Evolutionary conservation across 2,888 invertebrate species (phyloP), one percentile per base, ranked within the genome.

Genomic region (Cheilosia impressa): DNA sequence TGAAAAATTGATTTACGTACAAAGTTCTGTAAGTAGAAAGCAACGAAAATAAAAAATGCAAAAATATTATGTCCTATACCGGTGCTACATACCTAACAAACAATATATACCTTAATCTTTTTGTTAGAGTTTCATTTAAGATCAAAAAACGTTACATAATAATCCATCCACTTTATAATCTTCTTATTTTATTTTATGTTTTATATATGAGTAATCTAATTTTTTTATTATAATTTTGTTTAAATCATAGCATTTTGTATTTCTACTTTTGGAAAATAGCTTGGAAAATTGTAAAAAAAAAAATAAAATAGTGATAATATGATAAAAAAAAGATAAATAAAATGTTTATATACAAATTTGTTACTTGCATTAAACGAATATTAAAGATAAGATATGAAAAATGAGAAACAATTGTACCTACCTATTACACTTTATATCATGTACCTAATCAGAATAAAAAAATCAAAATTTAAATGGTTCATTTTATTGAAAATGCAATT

Each of bases 31-130:
- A 55, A 57, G 27, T 52, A 45, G 13, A 53, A 17, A 68, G n/a
- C 17, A 57, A 45, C 7, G 17, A 69, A 68, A 43, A 7, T n/a
- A 19, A 53, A 41, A 45, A 31, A 27, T 27, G 19, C 60, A 52
- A 68, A 55, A 47, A 4, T 38, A 38, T 38, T 38, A 13, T 91
- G 90, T 92, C 91, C 92, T 91, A 91, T 89, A 89, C 90, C 88
- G 91, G 91, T 92, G 91, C 91, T 91, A 91, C 89, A 89, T 90
- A 89, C 89, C 87, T 87, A 88, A 87, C 78, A 63, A 79, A 65
- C 15, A 43, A 73, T 73, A 65, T 84, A 75, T 66, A 50, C 41
- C 27, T 68, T 75, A 50, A 45, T 80, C 66, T 75, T 63, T 19
- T 76, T 81, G 66, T 77, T 69, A 71, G 24, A 50, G 22, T 55